Conservation (phyloP, 2,888 invertebrate species). For the Ennomos quercinarius region DNA sequence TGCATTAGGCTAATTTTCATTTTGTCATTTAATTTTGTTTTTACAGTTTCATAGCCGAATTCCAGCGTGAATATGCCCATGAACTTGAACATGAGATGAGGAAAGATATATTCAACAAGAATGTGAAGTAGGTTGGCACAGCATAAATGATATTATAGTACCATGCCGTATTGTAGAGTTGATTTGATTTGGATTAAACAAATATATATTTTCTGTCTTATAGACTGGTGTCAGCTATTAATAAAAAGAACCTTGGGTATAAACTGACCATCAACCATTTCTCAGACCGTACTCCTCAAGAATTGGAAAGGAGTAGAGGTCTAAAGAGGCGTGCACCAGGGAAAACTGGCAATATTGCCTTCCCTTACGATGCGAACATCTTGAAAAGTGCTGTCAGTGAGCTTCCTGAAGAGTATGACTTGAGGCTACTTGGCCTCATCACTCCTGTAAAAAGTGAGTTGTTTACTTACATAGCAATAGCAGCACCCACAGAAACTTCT, state of each 20-base stretch:
- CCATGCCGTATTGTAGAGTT: too few species aligned
- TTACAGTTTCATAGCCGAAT: conserved; percentile 53
- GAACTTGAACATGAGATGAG: conserved; percentile 54
- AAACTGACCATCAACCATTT: conserved; percentile 66
- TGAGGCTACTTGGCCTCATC: conserved; percentile 60
- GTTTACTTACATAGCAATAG: not conserved
- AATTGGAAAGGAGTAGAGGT: conserved; percentile 58
- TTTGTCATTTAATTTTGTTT: conserved; percentile 31
- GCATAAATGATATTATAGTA: too few species aligned
- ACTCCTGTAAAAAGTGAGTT: conserved; percentile 62
- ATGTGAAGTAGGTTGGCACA: conserved; percentile 48
- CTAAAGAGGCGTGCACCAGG: conserved; percentile 50
- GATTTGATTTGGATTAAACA: too few species aligned
- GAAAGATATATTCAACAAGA: conserved; percentile 51
- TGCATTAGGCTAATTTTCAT: too few species aligned
- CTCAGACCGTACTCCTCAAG: conserved; percentile 64
- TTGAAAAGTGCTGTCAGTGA: conserved; percentile 43
- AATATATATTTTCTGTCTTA: not conserved
- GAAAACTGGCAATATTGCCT: conserved; percentile 57
- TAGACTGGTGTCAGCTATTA: conserved; percentile 24
- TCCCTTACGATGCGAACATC: conserved; percentile 58
- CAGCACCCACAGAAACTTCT: too few species aligned
- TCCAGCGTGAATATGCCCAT: conserved; percentile 47
- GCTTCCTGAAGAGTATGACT: conserved; percentile 61
- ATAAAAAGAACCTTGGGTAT: conserved; percentile 61